Evolutionary conservation across 1,140 invertebrate genomes (phyloP), one percentile per base, ranked within the genome.

Genomic region (Saxidomus purpurata): DNA sequence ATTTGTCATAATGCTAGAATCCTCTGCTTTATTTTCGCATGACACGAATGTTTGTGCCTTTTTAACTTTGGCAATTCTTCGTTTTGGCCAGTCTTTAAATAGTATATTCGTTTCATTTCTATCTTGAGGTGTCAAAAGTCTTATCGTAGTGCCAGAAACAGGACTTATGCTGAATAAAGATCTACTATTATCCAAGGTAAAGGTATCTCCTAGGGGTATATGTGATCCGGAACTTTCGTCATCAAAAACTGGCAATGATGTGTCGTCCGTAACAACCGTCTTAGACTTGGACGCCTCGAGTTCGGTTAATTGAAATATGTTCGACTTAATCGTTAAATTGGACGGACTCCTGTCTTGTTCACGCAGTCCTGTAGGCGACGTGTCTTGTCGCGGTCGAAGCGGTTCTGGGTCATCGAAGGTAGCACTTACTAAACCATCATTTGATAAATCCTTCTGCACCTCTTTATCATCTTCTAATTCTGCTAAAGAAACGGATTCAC

Each of bases 71-170:
- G 76, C 76, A 52, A 79, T 52, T 34, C 55, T 52, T 49, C 76
- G 31, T 28, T 15, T 6, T 6, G 34, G 17, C 19, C 25, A 8
- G 25, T 55, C 17, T n/a, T 47, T 22, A 36, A 52, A 79, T 13
- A 49, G 31, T 52, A 79, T 52, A 34, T 79, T 47, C 8, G 49
- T 47, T 36, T 79, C 47, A 52, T 79, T 79, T 55, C 76, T 79
- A 55, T 79, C 76, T 31, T 79, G 22, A 19, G 76, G 76, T 31
- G 76, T 79, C 15, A 79, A 28, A 25, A 79, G 43, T 8, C 76
- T 34, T 2, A 71, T 71, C 34, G 67, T 71, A 4, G 34, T 36
- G 17, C 67, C 67, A 19, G 67, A 71, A 22, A 38, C 22, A 34
- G 76, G 76, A 25, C 47, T 52, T 4, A 22, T 1, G 8, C 0